These are phyloP conservation scores for Myotis davidii DNA, from an alignment of 2,113 vertebrate genomes.

Conservation along the genomic window DNA sequence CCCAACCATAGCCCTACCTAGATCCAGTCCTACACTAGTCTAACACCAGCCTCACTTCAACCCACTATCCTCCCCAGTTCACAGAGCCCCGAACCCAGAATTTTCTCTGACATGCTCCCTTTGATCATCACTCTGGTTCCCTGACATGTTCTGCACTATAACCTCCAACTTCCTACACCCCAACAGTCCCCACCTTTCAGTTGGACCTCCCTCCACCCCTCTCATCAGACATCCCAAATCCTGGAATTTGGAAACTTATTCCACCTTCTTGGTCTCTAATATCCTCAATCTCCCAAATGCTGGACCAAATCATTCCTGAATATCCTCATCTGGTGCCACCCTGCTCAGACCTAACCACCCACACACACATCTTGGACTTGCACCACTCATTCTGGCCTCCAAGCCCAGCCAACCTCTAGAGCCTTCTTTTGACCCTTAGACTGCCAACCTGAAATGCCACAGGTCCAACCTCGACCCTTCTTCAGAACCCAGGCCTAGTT, in stretches of 20 bases:
- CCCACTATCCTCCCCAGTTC: background rate
- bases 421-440: constrained; percentile 19
- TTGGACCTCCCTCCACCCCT: background rate
- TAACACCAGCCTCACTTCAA: constrained; percentile 23
- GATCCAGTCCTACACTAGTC: background rate
- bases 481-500: constrained; percentile 23
- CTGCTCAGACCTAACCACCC: background rate
- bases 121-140: background rate
- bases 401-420: background rate
- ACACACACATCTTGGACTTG: background rate
- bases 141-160: constrained; percentile 11
- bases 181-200: background rate
- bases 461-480: background rate
- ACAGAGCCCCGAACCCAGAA: constrained; percentile 6
- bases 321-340: background rate
- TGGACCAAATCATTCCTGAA: background rate
- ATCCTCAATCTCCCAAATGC: background rate
- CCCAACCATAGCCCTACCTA: background rate
- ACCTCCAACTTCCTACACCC: constrained; percentile 32
- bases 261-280: background rate
- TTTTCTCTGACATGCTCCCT: constrained; percentile 8
- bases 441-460: background rate
- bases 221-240: background rate
- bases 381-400: constrained; percentile 33
- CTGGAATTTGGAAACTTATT: constrained; percentile 55